A percentile compares a stretch with the other conserved stretches of the same genome.
Conservation (phyloP, 2,113 vertebrate genomes). For the Calyptomena viridis region DNA sequence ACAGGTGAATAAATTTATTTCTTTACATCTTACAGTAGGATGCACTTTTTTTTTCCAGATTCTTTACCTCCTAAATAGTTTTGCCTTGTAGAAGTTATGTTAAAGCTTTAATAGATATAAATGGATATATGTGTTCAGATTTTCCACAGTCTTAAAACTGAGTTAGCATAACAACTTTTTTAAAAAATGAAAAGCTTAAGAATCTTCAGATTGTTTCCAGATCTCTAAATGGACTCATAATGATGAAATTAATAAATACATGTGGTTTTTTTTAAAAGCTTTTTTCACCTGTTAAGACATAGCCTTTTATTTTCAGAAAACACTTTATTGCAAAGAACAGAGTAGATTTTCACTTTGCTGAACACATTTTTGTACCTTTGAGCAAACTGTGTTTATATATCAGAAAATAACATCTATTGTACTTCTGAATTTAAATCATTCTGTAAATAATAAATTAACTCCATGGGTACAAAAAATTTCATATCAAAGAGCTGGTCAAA, state of each 20-base stretch:
- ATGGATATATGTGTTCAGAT: background rate
- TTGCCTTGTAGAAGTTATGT: background rate
- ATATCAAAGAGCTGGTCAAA: background rate
- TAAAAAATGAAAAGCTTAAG: background rate
- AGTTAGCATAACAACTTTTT: background rate
- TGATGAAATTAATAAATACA: background rate
- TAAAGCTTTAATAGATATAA: background rate
- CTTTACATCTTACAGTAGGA: background rate
- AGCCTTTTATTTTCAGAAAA: background rate
- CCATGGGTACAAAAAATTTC: background rate
- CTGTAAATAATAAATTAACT: slow-evolving; percentile 24
- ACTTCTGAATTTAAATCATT: background rate
- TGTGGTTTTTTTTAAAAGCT: background rate
- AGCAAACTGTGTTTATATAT: background rate
- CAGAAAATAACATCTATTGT: slow-evolving; percentile 2
- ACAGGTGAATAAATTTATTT: background rate
- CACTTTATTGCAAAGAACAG: background rate
- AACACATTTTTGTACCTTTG: background rate
- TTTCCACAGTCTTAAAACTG: background rate
- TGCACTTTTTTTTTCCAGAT: background rate
- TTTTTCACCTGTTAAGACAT: background rate
- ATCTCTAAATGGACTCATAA: background rate
- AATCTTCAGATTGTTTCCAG: background rate
- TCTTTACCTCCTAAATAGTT: background rate
- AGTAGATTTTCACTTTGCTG: background rate